Evolutionary conservation across 2,113 vertebrate species (phyloP), one percentile per base, ranked within the genome.

Genomic region (Bufo gargarizans): DNA sequence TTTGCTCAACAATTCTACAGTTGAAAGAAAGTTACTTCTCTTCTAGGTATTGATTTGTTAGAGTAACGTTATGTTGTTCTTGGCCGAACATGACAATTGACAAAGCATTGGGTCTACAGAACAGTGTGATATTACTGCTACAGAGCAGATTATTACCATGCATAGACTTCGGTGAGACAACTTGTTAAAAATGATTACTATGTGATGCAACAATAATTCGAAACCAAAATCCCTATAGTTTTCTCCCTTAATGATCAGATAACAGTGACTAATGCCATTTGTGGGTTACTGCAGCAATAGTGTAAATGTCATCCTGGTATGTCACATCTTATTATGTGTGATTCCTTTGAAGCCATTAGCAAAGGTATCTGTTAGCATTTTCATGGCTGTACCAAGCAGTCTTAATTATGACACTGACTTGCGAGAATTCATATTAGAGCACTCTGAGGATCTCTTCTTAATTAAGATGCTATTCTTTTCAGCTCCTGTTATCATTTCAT

Each of bases 211-310:
- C 76, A 79, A 87, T 16, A 85, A 84, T 78, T 89, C 86, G 13
- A 91, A 89, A 86, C 83, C 13, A 59, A 61, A 88, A 88, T 89
- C 87, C 90, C 82, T 65, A 87, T 22, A 4, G 0, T 90, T 90
- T 84, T 88, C 20, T 87, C 89, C 88, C 65, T 89, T 91, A 86
- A 87, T 89, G 63, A 86, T 82, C 69, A 78, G 76, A 87, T 79
- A 89, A 47, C 74, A 22, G 14, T 79, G 71, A 71, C 89, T 86
- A 76, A 79, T 81, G 43, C 87, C 84, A 82, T 86, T 91, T 90
- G 55, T 90, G n/a, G 90, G 56, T 84, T 88, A 89, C 59, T 90
- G 65, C 55, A 59, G 63, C 84, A 65, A 86, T 90, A 59, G 83
- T 82, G 4, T 71, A 85, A 85, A 77, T 72, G 83, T 76, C 65